phyloP scores from a whole-genome alignment of 2,113 vertebrate genomes.

The Cinclus cinclus region DNA sequence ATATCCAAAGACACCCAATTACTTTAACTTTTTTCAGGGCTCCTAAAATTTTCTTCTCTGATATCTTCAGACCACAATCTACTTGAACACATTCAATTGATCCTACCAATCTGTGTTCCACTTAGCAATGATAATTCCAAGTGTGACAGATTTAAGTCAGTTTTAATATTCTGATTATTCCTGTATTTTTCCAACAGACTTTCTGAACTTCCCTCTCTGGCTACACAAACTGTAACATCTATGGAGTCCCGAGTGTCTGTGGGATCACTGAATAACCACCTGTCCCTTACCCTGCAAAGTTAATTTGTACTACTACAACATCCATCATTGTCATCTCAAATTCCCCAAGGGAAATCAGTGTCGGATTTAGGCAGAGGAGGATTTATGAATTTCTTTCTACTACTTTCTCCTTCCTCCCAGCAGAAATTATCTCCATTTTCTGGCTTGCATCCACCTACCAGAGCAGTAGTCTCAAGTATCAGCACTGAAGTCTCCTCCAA shows the following conservation, averaged over 20 bases:
- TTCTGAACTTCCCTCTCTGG: background rate
- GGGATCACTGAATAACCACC: background rate
- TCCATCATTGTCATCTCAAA: background rate
- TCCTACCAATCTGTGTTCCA: background rate
- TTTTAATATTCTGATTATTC: background rate
- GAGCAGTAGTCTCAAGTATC: background rate
- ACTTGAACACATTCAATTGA: background rate
- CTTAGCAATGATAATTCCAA: background rate
- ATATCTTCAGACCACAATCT: background rate
- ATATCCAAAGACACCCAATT: background rate
- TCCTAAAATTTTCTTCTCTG: background rate
- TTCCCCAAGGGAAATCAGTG: background rate
- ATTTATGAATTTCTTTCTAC: background rate
- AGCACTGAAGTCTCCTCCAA: background rate
- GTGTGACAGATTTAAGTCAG: background rate
- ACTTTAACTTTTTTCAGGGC: background rate
- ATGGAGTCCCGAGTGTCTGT: accelerated
- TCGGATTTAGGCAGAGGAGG: background rate
- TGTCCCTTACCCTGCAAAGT: background rate
- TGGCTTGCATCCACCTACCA: background rate
- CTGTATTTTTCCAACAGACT: background rate
- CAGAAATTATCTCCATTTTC: background rate
- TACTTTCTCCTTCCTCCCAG: background rate
- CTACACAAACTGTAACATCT: background rate
- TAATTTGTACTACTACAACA: background rate